Evolutionary conservation across 2,888 invertebrate species (phyloP).

Genomic region (Strigamia crassipes): DNA sequence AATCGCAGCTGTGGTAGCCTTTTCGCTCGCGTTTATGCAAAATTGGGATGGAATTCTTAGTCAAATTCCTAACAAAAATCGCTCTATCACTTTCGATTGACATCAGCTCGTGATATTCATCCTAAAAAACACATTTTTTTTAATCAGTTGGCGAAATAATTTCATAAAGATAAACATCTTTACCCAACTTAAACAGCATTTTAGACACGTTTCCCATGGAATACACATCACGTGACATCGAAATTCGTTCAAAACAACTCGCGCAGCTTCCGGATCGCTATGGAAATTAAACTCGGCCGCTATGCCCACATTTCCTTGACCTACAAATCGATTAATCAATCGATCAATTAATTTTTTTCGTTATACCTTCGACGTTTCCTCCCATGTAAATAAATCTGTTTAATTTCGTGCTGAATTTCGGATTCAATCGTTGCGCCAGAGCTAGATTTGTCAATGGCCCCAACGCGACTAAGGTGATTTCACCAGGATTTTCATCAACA

Average conservation of each 20-base stretch:
- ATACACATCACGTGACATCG: slow-evolving; percentile 7
- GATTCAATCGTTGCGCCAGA: slow-evolving; percentile 59
- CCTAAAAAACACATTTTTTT: not conserved
- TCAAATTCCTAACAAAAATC: not conserved
- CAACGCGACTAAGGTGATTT: slow-evolving; percentile 57
- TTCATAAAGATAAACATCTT: not conserved
- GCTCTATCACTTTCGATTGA: not conserved
- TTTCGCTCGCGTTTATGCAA: not conserved
- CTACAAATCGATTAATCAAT: not conserved
- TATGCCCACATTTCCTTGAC: slow-evolving; percentile 44
- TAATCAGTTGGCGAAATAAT: no score
- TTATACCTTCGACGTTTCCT: slow-evolving; percentile 55
- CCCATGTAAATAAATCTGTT: slow-evolving; percentile 46
- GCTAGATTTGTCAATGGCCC: slow-evolving; percentile 62
- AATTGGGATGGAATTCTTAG: not conserved
- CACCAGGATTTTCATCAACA: slow-evolving; percentile 52
- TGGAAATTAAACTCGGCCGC: slow-evolving; percentile 48
- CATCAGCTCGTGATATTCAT: not conserved
- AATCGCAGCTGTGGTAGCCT: slow-evolving; percentile 14
- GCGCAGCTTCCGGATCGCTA: slow-evolving; percentile 47
- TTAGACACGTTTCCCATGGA: slow-evolving; percentile 46
- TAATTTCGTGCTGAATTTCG: slow-evolving; percentile 55
- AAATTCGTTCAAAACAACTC: slow-evolving; percentile 46
- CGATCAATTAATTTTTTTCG: not conserved
- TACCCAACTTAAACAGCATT: slow-evolving; percentile 32